phyloP scores from a whole-genome alignment of 2,797 vertebrate genomes.

The Tachyglossus aculeatus region DNA sequence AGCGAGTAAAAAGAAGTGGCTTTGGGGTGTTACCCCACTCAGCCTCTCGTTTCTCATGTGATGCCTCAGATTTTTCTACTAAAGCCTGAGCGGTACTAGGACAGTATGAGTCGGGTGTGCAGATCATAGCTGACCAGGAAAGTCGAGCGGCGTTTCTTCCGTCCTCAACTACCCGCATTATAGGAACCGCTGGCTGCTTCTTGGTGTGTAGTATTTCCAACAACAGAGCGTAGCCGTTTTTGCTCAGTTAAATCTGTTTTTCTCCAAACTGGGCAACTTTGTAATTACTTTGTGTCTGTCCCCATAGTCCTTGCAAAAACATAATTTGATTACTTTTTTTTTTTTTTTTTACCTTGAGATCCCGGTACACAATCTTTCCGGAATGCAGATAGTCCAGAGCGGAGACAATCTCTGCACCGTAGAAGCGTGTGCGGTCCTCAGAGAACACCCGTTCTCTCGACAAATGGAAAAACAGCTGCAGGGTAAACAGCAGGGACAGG shows the following conservation, averaged over 20 bases:
- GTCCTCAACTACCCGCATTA: not conserved
- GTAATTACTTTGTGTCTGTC: slow-evolving; percentile 81
- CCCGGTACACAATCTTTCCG: slow-evolving; percentile 97
- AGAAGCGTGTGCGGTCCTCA: slow-evolving; percentile 98
- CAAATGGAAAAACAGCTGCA: slow-evolving; percentile 99
- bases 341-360: slow-evolving; percentile 93
- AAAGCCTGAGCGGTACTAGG: too few species aligned
- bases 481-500: slow-evolving; percentile 98
- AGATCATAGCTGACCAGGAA: not conserved
- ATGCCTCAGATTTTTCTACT: too few species aligned
- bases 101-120: too few species aligned
- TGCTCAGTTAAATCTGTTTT: slow-evolving; percentile 48
- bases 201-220: slow-evolving; percentile 14
- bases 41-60: too few species aligned
- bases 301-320: slow-evolving; percentile 68
- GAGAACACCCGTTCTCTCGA: slow-evolving; percentile 99
- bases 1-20: too few species aligned
- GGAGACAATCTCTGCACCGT: slow-evolving; percentile 96
- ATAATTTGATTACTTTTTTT: slow-evolving; percentile 72
- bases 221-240: slow-evolving; percentile 18
- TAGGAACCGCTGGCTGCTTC: slow-evolving; percentile 12
- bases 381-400: slow-evolving; percentile 97
- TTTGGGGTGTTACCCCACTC: too few species aligned
- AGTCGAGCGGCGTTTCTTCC: not conserved
- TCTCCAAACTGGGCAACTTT: slow-evolving; percentile 73